Evolutionary conservation across 2,888 invertebrate genomes (phyloP).

Genomic region (Himalopsyche anomala): DNA sequence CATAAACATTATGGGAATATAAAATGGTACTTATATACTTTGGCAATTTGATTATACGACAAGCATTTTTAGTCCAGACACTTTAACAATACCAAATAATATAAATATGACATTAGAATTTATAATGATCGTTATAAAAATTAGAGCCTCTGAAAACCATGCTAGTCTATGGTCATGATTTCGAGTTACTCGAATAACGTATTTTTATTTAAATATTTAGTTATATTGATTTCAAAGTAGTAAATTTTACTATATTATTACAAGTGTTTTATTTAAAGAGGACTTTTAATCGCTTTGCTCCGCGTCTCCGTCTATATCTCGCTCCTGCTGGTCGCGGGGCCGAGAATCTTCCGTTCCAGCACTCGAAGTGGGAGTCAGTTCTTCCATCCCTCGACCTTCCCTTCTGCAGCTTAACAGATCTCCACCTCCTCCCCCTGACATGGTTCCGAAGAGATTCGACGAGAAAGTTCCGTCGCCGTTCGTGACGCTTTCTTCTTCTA

Average conservation of each 20-base stretch:
- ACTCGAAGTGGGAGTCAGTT: conserved; percentile 76
- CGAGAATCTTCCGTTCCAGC: conserved; percentile 78
- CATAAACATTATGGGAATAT: conserved; percentile 31
- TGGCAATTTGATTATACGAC: conserved; percentile 39
- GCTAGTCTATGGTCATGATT: conserved; percentile 36
- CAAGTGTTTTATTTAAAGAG: neutral
- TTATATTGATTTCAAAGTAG: conserved; percentile 44
- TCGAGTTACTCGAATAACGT: conserved; percentile 18
- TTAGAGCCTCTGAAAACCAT: conserved; percentile 10
- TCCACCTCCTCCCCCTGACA: conserved; percentile 58
- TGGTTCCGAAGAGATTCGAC: conserved; percentile 61
- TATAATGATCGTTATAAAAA: conserved; percentile 39
- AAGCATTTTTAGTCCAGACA: conserved; percentile 39
- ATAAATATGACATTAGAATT: neutral
- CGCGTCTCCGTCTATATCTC: conserved; percentile 77
- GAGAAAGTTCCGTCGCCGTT: conserved; percentile 70
- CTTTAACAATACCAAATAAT: conserved; percentile 8
- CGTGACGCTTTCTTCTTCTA: conserved; percentile 69
- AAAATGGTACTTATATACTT: conserved; percentile 38
- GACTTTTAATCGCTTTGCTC: conserved; percentile 76
- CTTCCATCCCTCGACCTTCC: conserved; percentile 70
- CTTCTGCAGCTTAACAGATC: conserved; percentile 51
- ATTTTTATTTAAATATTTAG: conserved; percentile 26
- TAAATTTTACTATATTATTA: conserved; percentile 22
- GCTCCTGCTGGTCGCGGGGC: conserved; percentile 76